Evolutionary conservation across 2,888 invertebrate species (phyloP).

Genomic region (Harpagoxenus sublaevis): DNA sequence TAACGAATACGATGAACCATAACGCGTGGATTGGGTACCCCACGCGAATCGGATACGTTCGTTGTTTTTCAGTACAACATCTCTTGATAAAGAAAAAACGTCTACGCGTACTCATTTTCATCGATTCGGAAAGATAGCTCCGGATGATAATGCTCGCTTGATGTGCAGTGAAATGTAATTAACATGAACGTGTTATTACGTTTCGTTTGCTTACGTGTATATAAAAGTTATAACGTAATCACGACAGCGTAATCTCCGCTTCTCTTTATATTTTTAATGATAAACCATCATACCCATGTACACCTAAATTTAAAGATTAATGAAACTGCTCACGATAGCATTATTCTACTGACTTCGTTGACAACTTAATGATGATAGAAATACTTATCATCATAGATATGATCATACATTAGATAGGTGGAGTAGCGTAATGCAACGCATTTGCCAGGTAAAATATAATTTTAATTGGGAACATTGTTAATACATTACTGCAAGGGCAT

Average conservation of each 20-base stretch:
- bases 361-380: slow-evolving; percentile 11
- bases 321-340: not conserved
- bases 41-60: slow-evolving; percentile 63
- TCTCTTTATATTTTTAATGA: slow-evolving; percentile 7
- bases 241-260: not conserved
- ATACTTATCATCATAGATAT: not conserved
- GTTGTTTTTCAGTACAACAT: slow-evolving; percentile 35
- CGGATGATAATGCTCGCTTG: slow-evolving; percentile 8
- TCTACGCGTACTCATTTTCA: not conserved
- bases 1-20: slow-evolving; percentile 75
- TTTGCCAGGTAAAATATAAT: not conserved
- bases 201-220: not conserved
- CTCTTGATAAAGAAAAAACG: not conserved
- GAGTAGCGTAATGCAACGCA: not conserved
- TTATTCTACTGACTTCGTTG: slow-evolving; percentile 1
- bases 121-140: not conserved
- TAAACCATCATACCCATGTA: not conserved
- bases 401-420: not conserved
- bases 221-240: not conserved
- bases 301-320: slow-evolving; percentile 25
- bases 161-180: slow-evolving; percentile 5
- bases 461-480: slow-evolving; percentile 8
- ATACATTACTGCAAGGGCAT: not conserved
- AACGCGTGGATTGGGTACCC: slow-evolving; percentile 61
- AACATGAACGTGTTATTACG: not conserved